Conservation (phyloP, 2,113 vertebrate species). For the Phalacrocorax carbo region DNA sequence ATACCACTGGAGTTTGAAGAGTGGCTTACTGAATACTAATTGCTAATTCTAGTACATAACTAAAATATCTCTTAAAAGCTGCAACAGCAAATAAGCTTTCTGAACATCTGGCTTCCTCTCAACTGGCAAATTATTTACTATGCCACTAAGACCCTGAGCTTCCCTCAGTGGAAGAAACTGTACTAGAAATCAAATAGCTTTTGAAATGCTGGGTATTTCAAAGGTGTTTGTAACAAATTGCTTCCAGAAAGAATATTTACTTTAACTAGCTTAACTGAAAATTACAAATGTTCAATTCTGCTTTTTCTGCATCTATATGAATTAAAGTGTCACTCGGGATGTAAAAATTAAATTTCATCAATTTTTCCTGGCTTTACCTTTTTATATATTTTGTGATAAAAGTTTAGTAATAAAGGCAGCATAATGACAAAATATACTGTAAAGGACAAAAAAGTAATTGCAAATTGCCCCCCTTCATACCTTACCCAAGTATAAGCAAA, state of each 20-base stretch:
- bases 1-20: constrained; percentile 4
- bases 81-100: background rate
- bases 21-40: constrained; percentile 23
- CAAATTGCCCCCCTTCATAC: background rate
- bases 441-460: background rate
- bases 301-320: background rate
- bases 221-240: background rate
- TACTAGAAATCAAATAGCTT: background rate
- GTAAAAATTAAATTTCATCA: background rate
- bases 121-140: constrained; percentile 4
- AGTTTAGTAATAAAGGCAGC: background rate
- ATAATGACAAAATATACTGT: background rate
- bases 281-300: background rate
- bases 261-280: background rate
- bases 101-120: constrained; percentile 25
- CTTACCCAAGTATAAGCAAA: background rate
- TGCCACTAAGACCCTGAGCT: background rate
- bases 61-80: constrained; percentile 2
- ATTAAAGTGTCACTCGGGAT: background rate
- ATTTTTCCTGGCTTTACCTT: background rate
- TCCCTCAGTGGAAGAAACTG: background rate
- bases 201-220: background rate
- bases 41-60: constrained; percentile 6
- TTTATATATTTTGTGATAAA: background rate
- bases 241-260: background rate